Percentiles rank a stretch among this genome's conserved stretches.
Conservation (phyloP, 2,888 invertebrate species). For the Lepidochitona cinerea region DNA sequence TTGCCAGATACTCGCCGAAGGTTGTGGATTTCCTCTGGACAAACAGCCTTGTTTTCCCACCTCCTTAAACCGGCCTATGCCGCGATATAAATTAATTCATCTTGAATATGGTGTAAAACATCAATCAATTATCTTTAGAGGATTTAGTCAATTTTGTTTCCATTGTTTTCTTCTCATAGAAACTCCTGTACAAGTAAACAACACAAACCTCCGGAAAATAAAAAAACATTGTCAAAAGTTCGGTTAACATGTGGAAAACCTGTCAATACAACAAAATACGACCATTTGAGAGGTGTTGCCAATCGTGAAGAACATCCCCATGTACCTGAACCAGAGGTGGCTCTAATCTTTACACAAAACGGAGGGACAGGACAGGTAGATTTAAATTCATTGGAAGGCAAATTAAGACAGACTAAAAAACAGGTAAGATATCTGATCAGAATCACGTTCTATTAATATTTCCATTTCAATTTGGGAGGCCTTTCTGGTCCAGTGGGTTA, state of each 20-base stretch:
- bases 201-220: neutral
- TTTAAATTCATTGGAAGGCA: conserved; percentile 63
- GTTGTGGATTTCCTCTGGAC: no score
- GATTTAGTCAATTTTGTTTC: no score
- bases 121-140: no score
- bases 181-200: neutral
- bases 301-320: conserved; percentile 85
- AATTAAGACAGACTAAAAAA: conserved; percentile 60
- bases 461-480: no score
- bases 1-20: no score
- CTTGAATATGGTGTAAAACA: no score
- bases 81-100: no score
- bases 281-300: conserved; percentile 88
- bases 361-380: conserved; percentile 62
- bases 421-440: conserved; percentile 51
- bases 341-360: conserved; percentile 66
- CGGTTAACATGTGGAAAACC: conserved; percentile 78
- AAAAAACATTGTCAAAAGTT: conserved; percentile 9
- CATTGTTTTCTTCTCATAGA: neutral
- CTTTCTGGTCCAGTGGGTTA: no score
- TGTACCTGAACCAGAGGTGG: conserved; percentile 82
- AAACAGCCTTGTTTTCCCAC: no score
- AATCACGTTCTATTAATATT: no score
- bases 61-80: no score
- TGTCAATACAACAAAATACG: conserved; percentile 90